Percentiles rank a stretch among this genome's conserved stretches.
phyloP scores from a whole-genome alignment of 1,140 invertebrate genomes.

The Littorina saxatilis region DNA sequence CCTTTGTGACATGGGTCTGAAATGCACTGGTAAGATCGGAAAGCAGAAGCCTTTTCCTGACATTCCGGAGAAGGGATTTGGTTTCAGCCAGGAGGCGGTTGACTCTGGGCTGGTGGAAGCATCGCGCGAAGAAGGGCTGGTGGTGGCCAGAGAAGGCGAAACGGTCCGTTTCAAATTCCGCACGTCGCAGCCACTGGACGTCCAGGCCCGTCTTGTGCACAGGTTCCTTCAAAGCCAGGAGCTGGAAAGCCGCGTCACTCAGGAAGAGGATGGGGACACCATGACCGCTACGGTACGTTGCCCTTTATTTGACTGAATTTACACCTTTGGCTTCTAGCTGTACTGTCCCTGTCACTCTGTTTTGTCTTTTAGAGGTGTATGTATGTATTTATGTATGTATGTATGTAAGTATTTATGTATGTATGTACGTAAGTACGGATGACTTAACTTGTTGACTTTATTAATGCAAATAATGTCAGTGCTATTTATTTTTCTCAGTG shows the following conservation, averaged over 20 bases:
- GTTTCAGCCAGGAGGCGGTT: conserved; percentile 8
- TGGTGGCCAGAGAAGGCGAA: conserved; percentile 28
- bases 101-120: conserved; percentile 16
- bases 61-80: neutral
- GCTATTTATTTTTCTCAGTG: too few relatives aligned
- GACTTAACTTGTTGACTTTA: too few relatives aligned
- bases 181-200: neutral
- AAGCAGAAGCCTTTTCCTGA: neutral
- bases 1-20: neutral
- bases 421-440: too few relatives aligned
- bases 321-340: too few relatives aligned
- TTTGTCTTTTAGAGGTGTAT: too few relatives aligned
- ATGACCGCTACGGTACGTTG: neutral
- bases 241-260: neutral
- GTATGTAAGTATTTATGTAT: too few relatives aligned
- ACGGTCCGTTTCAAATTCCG: conserved; percentile 26
- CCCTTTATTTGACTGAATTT: too few relatives aligned
- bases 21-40: neutral
- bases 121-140: conserved; percentile 21
- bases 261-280: conserved; percentile 11
- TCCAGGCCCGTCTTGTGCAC: conserved; percentile 14
- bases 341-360: too few relatives aligned
- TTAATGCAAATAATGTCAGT: too few relatives aligned
- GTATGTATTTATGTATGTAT: too few relatives aligned
- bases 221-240: neutral